phyloP scores from a whole-genome alignment of 2,888 invertebrate species.

The Cataglyphis rosenhaueri region DNA sequence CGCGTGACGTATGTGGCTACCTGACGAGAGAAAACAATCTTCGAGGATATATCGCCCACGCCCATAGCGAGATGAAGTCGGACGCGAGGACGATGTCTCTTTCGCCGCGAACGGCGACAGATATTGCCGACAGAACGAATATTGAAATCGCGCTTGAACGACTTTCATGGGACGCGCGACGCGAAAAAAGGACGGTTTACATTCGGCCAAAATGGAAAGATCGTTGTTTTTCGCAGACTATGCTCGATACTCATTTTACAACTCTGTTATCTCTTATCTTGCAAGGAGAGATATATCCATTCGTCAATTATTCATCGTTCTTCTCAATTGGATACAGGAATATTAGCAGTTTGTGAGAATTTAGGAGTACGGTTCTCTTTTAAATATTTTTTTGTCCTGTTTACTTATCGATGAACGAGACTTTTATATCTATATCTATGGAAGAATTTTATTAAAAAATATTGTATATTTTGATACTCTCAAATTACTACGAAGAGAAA shows the following conservation, averaged over 20 bases:
- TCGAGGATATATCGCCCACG: constrained; percentile 84
- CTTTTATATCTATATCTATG: not conserved
- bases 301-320: not conserved
- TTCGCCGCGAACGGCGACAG: constrained; percentile 54
- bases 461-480: not conserved
- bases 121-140: constrained; percentile 54
- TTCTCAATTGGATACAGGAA: not conserved
- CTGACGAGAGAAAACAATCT: constrained; percentile 86
- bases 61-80: constrained; percentile 60
- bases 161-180: not conserved
- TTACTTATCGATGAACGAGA: not conserved
- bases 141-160: constrained; percentile 57
- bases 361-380: not conserved
- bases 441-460: not conserved
- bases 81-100: constrained; percentile 11
- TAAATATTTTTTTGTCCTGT: not conserved
- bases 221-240: constrained; percentile 12
- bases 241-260: not conserved
- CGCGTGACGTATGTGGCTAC: constrained; percentile 85
- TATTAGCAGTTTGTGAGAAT: not conserved
- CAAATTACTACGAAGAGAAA: not conserved
- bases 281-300: not conserved
- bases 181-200: not conserved
- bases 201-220: not conserved
- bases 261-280: not conserved